These are phyloP conservation scores for Triplophysa yarkandensis DNA, from an alignment of 2,797 vertebrate species.

Conservation along the genomic window DNA sequence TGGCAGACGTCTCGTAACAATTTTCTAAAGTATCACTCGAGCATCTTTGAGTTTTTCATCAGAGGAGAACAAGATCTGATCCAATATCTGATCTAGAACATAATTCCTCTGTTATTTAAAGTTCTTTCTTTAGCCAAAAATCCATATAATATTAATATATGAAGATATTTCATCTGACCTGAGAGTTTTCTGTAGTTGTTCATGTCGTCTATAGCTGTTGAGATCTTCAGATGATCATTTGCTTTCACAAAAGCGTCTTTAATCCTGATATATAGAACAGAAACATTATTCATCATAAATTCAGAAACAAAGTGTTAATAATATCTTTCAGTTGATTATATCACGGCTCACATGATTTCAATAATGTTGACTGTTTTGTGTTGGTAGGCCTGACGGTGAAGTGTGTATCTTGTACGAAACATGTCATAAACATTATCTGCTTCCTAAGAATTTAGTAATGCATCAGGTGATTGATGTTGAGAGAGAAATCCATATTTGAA, in stretches of 20 bases:
- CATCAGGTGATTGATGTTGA: background rate
- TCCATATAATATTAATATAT: too few species aligned
- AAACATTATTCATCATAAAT: background rate
- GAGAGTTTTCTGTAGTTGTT: too few species aligned
- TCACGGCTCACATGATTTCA: constrained; percentile 1
- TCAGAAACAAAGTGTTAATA: background rate
- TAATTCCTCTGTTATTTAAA: background rate
- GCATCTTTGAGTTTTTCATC: background rate
- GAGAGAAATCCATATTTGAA: too few species aligned
- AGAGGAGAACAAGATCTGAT: background rate
- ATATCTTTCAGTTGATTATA: background rate
- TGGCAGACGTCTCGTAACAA: constrained; percentile 30
- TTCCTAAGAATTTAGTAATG: background rate
- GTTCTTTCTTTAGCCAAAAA: too few species aligned
- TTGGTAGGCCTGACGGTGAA: constrained; percentile 24
- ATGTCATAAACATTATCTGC: constrained; percentile 23
- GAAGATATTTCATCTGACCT: too few species aligned
- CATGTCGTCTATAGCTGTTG: background rate
- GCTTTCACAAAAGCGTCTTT: constrained; percentile 12
- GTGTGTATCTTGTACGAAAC: constrained; percentile 17
- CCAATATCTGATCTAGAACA: background rate
- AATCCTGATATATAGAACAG: constrained; percentile 1
- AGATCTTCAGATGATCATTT: background rate
- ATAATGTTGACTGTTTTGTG: constrained; percentile 17
- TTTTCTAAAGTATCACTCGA: background rate